Conservation (phyloP, 2,888 invertebrate genomes). For the Watsonalla binaria region DNA sequence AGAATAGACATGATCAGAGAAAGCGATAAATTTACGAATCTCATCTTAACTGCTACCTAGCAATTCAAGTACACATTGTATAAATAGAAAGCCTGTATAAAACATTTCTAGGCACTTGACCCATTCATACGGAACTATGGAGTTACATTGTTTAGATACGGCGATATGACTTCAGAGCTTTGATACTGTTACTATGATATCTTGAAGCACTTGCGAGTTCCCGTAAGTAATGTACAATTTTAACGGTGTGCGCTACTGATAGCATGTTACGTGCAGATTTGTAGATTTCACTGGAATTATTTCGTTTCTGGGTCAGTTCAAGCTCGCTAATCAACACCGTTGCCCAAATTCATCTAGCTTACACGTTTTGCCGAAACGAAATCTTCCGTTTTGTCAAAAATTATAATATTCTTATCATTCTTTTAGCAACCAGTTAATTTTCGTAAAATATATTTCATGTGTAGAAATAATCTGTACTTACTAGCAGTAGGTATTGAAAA, state of each 20-base stretch:
- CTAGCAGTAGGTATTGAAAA: no score
- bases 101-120: conserved; percentile 1
- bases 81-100: not conserved
- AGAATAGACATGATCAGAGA: no score
- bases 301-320: conserved; percentile 18
- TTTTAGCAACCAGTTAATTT: no score
- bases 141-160: conserved; percentile 1
- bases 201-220: not conserved
- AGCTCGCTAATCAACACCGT: conserved; percentile 11
- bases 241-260: conserved; percentile 21
- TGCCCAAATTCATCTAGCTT: not conserved
- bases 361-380: not conserved
- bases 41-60: not conserved
- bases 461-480: no score
- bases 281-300: conserved; percentile 21
- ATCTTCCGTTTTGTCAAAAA: no score
- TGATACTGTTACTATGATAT: conserved; percentile 1
- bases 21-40: not conserved
- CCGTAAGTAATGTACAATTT: not conserved
- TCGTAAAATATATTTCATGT: no score
- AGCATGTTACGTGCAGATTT: conserved; percentile 35
- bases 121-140: not conserved
- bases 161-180: not conserved
- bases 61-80: not conserved
- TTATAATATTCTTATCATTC: no score